Evolutionary conservation across 2,113 vertebrate species (phyloP).

Genomic region (Lonchura striata): DNA sequence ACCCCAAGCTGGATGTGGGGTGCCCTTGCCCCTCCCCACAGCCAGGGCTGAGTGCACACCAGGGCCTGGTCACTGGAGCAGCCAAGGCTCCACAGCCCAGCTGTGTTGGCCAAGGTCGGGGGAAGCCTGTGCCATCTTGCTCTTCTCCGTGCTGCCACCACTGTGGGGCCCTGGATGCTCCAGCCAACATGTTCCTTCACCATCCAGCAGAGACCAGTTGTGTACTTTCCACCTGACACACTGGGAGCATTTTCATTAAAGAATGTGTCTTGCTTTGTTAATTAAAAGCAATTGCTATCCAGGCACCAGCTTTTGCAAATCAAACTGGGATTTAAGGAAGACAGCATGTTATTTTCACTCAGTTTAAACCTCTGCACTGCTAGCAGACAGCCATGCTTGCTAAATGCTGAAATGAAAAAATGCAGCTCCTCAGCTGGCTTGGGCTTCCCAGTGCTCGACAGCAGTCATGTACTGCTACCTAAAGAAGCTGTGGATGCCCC

Average conservation of each 20-base stretch:
- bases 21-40: not conserved
- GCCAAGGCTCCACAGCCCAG: fast-evolving
- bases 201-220: not conserved
- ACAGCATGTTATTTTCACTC: not conserved
- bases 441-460: not conserved
- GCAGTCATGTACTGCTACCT: not conserved
- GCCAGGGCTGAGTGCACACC: fast-evolving
- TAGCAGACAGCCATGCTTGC: not conserved
- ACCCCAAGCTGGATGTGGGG: not conserved
- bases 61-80: not conserved
- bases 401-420: not conserved
- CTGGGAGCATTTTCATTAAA: not conserved
- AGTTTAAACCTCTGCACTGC: not conserved
- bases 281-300: not conserved
- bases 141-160: not conserved
- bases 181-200: fast-evolving
- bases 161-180: fast-evolving
- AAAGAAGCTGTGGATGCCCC: not conserved
- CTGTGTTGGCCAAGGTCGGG: fast-evolving
- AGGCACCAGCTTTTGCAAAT: not conserved
- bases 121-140: not conserved
- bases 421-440: not conserved
- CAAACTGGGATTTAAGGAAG: not conserved
- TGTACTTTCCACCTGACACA: not conserved
- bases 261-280: not conserved